Evolutionary conservation across 2,113 vertebrate species (phyloP), one percentile per base, ranked within the genome.

Genomic region (Steatornis caripensis): DNA sequence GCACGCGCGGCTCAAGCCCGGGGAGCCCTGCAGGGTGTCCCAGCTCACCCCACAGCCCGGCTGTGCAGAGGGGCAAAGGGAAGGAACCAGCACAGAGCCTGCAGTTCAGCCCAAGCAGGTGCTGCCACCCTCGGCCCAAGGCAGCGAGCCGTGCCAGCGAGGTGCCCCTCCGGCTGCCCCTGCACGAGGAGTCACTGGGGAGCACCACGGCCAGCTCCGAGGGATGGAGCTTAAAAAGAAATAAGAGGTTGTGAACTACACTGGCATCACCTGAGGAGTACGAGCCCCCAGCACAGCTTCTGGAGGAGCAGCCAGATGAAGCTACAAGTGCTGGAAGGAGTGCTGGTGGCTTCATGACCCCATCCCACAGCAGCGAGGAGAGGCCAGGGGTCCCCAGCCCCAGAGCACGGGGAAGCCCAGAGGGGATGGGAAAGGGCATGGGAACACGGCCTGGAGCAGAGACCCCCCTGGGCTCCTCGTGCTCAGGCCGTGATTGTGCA

Each of bases 71-170:
- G 61, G 19, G 32, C 71, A 30, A 24, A 61, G 41, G 27, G n/a
- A 75, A 41, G 18, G 13, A 3, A 4, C 8, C 39, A 60, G 24
- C 5, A 3, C 5, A 55, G 69, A 77, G 34, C 34, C n/a, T n/a
- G n/a, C n/a, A n/a, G n/a, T n/a, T n/a, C n/a, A n/a, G n/a, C n/a
- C 19, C 0, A 1, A 4, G 5, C 1, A 1, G 71, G 22, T n/a
- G 39, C 7, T 62, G 51, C 54, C 26, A 54, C 9, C 43, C 39
- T 43, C 2, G 0, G 58, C 15, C 6, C 0, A 30, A 39, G 37
- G 43, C n/a, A 64, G 53, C 0, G 1, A 4, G 2, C 39, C 10
- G 4, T 12, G 20, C 51, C 48, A 29, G 43, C 2, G 0, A 27
- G 34, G 39, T 36, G n/a, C 16, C 39, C 62, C 32, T 11, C 29